Base-by-base conservation (phyloP, 2,797 vertebrate species). In the Crocidura indochinensis region DNA sequence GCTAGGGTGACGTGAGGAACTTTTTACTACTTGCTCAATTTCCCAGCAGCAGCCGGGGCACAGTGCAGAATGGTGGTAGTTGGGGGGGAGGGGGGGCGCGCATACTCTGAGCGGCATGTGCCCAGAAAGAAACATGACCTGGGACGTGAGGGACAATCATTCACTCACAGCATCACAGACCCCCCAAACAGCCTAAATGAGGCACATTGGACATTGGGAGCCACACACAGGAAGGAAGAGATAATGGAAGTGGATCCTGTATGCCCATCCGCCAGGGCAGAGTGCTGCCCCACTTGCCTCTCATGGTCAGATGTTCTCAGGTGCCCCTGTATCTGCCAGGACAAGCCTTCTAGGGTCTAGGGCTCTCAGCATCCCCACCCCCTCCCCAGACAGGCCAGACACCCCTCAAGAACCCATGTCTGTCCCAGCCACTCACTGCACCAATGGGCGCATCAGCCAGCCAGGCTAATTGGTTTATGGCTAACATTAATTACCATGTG, bases 401-500 rank as follows among this genome's bases (percentile, higher is more conserved):
- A 65, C 74, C 92, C 10, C 1, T 77, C 87, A 90, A 64, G 93
- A 1, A 77, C 87, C 91, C 64, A 94, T 92, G 78, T 95, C 51
- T 27, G 96, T 95, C 89, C 95, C 95, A 96, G 97, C 98, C 97
- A 97, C 98, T 98, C 97, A 95, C 95, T 65, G 96, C 10, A 91
- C 97, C 98, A 97, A 98, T 98, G 96, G 97, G 98, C 96, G 96
- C 97, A 97, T 98, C 97, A 98, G 98, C 97, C 97, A 97, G 97
- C 98, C 96, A 84, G 98, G 98, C 98, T 99, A 99, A 99, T 99
- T 99, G 99, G 98, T 99, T 99, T 99, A 99, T 98, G 99, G 99
- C 98, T 99, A 99, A 99, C 99, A 99, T 99, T 99, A 99, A 99
- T 99, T 99, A 99, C 99, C 98, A 98, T 98, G 98, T 98, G 99